Percentiles rank a stretch among this genome's conserved stretches.
These are phyloP conservation scores for Oeneis ivallda DNA, from an alignment of 2,888 invertebrate genomes.

Conservation along the genomic window DNA sequence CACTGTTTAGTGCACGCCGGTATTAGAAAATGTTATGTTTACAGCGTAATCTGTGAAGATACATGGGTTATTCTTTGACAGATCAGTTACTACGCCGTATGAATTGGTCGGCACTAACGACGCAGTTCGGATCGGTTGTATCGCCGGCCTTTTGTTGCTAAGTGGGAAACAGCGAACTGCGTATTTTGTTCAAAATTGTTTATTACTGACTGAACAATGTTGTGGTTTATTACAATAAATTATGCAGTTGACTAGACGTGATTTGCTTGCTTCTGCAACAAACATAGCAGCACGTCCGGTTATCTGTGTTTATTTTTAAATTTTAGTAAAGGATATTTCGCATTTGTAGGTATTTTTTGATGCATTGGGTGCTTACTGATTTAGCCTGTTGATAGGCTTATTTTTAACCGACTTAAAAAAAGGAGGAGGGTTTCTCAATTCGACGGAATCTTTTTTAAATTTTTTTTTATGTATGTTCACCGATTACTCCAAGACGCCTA, in stretches of 20 bases:
- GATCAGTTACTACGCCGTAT: conserved; percentile 68
- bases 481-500: too few relatives aligned
- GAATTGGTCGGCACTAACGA: conserved; percentile 60
- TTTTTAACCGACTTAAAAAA: too few relatives aligned
- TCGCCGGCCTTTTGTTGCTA: conserved; percentile 73
- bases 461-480: too few relatives aligned
- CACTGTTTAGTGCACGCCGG: conserved; percentile 23
- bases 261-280: background rate
- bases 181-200: conserved; percentile 53
- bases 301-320: conserved; percentile 14
- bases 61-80: conserved; percentile 54
- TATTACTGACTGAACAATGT: conserved; percentile 44
- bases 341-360: background rate
- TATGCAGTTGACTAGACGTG: background rate
- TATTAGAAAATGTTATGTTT: conserved; percentile 27
- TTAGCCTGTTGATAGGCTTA: background rate
- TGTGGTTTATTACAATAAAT: conserved; percentile 36
- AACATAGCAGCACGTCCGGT: conserved; percentile 1
- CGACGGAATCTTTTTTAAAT: too few relatives aligned
- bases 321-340: conserved; percentile 7
- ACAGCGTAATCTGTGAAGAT: conserved; percentile 25
- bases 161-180: conserved; percentile 65
- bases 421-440: too few relatives aligned
- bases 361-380: background rate
- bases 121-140: conserved; percentile 68